phyloP scores from a whole-genome alignment of 2,113 vertebrate species.

The Heloderma charlesbogerti region DNA sequence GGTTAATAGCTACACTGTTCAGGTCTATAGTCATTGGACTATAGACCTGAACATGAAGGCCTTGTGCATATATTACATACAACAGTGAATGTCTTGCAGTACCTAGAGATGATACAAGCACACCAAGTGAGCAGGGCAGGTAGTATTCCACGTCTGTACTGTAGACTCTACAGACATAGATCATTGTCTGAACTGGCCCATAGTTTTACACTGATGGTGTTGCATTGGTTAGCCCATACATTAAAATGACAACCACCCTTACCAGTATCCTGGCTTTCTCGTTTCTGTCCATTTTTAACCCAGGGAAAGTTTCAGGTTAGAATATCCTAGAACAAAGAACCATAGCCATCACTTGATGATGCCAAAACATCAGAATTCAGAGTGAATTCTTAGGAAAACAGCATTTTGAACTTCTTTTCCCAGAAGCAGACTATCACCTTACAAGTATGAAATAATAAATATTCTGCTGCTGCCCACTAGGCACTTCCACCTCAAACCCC shows the following conservation, averaged over 20 bases:
- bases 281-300: not conserved
- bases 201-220: not conserved
- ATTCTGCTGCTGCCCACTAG: constrained; percentile 8
- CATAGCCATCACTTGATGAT: not conserved
- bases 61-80: not conserved
- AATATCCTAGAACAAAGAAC: not conserved
- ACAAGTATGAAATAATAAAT: constrained; percentile 9
- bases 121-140: not conserved
- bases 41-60: not conserved
- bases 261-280: not conserved
- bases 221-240: not conserved
- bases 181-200: not conserved
- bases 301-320: not conserved
- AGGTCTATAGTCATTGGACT: not conserved
- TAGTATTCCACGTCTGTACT: not conserved
- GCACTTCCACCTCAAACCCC: not conserved
- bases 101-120: not conserved
- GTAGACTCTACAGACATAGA: not conserved
- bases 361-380: not conserved
- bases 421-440: not conserved
- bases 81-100: not conserved
- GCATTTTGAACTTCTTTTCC: constrained; percentile 4
- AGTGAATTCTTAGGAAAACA: not conserved
- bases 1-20: not conserved
- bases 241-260: not conserved